Base-by-base conservation (phyloP, 2,797 vertebrate species). In the Lagodon rhomboides region DNA sequence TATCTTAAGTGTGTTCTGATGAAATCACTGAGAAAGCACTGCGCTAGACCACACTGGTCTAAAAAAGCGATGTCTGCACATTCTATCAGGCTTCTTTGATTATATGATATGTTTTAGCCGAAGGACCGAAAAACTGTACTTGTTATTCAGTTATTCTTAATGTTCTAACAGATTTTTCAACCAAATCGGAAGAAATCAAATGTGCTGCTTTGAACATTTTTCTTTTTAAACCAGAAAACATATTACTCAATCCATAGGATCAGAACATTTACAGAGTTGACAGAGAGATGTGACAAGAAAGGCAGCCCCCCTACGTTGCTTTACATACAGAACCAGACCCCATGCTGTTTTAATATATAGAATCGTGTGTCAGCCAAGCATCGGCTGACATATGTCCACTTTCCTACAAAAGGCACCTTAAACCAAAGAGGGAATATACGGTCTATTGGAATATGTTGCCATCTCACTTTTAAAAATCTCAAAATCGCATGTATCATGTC, bases 1-100 rank as follows among this genome's bases (percentile, higher is more conserved):
- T 80, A 77, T 81, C 46, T 41, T 17, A 69, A 62, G 54, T 71
- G 22, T 73, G 27, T 56, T 68, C 23, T 65, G 65, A 78, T 76
- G 30, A 64, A 79, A 67, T 71, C 61, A 34, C 54, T 46, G 60
- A 60, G 56, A 60, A 69, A 80, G 62, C 22, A 22, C 15, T 25
- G 16, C n/a, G 12, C 49, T 50, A 63, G 67, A 59, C 18, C 16
- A 16, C 1, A 2, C 17, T 49, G 18, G 11, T n/a, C 41, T 7
- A 5, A 68, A 67, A 62, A 63, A 65, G 12, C 50, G 10, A 13
- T 18, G 5, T 7, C 55, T 49, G 20, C n/a, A n/a, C n/a, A 20
- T 44, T 51, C 44, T 3, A 20, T 15, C 30, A 49, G 1, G 0
- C 12, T n/a, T 23, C 65, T 74, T 64, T 17, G 0, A 18, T 43